phyloP scores from a whole-genome alignment of 2,113 vertebrate species.

The Theristicus caerulescens region DNA sequence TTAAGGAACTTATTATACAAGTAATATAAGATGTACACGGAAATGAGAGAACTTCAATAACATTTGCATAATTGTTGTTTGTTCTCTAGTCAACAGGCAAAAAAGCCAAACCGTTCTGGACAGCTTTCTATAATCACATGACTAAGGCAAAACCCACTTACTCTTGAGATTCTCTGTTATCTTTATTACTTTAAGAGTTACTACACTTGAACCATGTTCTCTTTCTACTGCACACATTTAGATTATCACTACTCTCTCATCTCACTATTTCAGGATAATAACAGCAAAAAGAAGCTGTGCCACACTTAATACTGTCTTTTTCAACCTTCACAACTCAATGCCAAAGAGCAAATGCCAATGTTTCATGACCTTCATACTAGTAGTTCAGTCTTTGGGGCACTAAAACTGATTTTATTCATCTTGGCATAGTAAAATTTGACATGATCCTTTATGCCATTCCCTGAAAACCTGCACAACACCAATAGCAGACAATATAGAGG shows the following conservation, averaged over 20 bases:
- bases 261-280: neutral
- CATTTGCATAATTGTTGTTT: neutral
- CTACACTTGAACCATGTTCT: neutral
- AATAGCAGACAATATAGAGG: neutral
- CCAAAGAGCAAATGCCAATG: neutral
- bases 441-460: neutral
- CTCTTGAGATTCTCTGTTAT: neutral
- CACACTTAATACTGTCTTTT: neutral
- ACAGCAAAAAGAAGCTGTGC: neutral
- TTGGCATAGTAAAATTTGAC: neutral
- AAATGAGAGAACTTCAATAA: neutral
- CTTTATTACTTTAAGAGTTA: neutral
- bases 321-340: neutral
- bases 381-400: neutral
- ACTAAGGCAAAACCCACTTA: neutral
- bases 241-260: neutral
- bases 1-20: neutral
- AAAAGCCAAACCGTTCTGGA: neutral
- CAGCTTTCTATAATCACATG: neutral
- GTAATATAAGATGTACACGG: neutral
- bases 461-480: neutral
- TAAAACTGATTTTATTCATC: neutral
- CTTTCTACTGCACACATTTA: neutral
- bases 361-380: neutral
- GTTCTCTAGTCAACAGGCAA: neutral